Base-by-base conservation (phyloP, 2,113 vertebrate species). In the Mobula birostris region DNA sequence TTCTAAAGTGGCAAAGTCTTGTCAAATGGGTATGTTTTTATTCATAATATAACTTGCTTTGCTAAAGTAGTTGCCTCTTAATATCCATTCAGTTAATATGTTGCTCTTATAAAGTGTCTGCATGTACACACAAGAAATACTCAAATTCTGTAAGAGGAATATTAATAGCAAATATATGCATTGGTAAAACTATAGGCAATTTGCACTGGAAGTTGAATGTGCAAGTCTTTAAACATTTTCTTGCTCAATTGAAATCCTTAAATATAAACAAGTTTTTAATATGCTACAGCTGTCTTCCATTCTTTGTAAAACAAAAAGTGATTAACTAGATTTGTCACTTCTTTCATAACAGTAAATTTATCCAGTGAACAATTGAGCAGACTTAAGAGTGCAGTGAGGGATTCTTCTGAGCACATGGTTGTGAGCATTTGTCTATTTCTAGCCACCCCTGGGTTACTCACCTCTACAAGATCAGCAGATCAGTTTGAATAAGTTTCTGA, bases 241-340 rank as follows among this genome's bases (percentile, higher is more conserved):
- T 56, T 88, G 58, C 58, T 63, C 48, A 27, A 27, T 82, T 87
- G 27, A 61, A 87, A 14, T 56, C 83, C 27, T 87, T 87, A 87
- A 87, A 56, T 87, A 48, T 85, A 24, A 29, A 61, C 27, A 88
- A 61, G 83, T 29, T 88, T 88, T 56, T 88, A 88, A 88, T 88
- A 88, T 63, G 61, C 58, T 88, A 61, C 12, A n/a, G 56, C 58
- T 88, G 14, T 58, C 27, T 15, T 88, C 61, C n/a, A n/a, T 63
- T n/a, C 27, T 63, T 88, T 88, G 61, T 61, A 70, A 70, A 87
- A 87, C n/a, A 88, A 63, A 14, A 88, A 48, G 27, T 63, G 9
- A 9, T 88, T 6, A 63, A 61, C 56, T 61, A 14, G 56, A 12
- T 87, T 87, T 63, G 56, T 87, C 29, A 27, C 56, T 88, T 3